Conservation (phyloP, 1,140 invertebrate genomes). For the Aphelenchoides fujianensis region DNA sequence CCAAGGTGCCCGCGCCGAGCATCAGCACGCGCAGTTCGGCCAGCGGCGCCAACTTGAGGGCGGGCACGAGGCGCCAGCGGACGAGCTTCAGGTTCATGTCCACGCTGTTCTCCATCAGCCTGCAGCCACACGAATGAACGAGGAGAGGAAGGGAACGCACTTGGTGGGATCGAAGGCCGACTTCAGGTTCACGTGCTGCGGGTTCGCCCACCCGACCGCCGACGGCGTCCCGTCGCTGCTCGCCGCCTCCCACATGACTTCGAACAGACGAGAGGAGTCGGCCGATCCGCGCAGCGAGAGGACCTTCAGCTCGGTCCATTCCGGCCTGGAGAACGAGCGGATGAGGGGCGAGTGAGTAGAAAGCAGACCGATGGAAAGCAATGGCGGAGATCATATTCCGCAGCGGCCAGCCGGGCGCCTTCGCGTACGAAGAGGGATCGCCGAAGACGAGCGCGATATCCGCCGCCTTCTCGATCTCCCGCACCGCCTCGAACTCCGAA, state of each 20-base stretch:
- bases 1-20: constrained; percentile 92
- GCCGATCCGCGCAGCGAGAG: constrained; percentile 28
- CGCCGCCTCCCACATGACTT: constrained; percentile 23
- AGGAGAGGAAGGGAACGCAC: constrained; percentile 21
- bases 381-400: constrained; percentile 39
- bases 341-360: constrained; percentile 5
- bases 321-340: constrained; percentile 35
- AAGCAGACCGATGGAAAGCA: constrained; percentile 38
- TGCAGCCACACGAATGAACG: not conserved
- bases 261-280: constrained; percentile 31
- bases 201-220: constrained; percentile 40
- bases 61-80: constrained; percentile 83
- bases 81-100: constrained; percentile 50
- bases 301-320: constrained; percentile 32
- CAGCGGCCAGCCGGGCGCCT: constrained; percentile 36
- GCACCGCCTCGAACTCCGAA: constrained; percentile 12
- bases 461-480: not conserved
- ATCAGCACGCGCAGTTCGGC: constrained; percentile 78
- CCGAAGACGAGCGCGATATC: constrained; percentile 39
- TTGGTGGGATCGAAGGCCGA: constrained; percentile 43
- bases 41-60: constrained; percentile 80
- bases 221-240: not conserved
- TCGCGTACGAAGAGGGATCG: constrained; percentile 30
- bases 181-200: constrained; percentile 38
- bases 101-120: constrained; percentile 44